phyloP scores from a whole-genome alignment of 2,797 vertebrate genomes.

The Apogon hyalosoma region DNA sequence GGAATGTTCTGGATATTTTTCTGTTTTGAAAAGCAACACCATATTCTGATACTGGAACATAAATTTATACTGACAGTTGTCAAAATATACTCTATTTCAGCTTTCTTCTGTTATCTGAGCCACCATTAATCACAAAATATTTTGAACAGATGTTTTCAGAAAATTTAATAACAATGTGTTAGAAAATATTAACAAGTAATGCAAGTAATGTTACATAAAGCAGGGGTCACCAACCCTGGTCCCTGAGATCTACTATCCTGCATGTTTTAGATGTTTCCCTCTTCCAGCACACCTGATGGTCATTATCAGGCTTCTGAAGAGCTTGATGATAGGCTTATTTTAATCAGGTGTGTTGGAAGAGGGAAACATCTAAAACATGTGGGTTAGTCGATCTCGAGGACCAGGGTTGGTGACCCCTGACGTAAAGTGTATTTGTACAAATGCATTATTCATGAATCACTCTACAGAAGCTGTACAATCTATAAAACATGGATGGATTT shows the following conservation, averaged over 20 bases:
- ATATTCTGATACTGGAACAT: background rate
- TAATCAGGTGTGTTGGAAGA: too few species aligned
- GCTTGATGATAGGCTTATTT: too few species aligned
- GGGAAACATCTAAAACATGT: background rate
- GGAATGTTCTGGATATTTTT: background rate
- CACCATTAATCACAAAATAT: background rate
- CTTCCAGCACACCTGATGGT: too few species aligned
- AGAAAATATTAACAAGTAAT: background rate
- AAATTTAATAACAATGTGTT: slow-evolving; percentile 8
- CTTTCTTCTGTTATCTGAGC: background rate
- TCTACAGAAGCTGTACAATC: background rate
- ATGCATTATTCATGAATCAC: background rate
- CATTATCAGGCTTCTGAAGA: too few species aligned
- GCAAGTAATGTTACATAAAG: background rate
- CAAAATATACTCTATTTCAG: background rate
- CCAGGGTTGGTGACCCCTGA: background rate
- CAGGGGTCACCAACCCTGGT: too few species aligned
- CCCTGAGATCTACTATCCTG: too few species aligned
- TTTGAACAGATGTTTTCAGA: background rate
- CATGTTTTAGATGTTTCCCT: too few species aligned
- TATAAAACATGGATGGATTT: slow-evolving; percentile 5
- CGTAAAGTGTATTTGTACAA: background rate
- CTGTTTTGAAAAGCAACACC: background rate
- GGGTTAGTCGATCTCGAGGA: too few species aligned
- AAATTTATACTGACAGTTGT: background rate